Conservation (phyloP, 2,888 invertebrate genomes). For the Eremobia ochroleuca region DNA sequence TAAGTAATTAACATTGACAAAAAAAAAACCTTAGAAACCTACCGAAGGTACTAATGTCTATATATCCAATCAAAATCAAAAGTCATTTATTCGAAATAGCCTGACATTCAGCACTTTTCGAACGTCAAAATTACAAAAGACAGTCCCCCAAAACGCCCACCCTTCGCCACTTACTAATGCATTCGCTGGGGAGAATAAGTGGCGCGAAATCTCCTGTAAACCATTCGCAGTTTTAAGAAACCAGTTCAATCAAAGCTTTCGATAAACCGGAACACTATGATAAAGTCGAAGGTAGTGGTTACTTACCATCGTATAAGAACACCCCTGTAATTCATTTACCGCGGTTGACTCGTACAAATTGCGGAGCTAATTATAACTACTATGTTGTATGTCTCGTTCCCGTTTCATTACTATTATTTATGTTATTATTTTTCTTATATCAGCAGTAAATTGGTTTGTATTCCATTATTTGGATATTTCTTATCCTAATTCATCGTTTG, state of each 20-base stretch:
- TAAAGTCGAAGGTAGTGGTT: conserved; percentile 33
- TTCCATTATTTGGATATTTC: conserved; percentile 35
- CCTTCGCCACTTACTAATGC: too few relatives aligned
- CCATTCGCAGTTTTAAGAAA: not conserved
- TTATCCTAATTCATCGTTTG: conserved; percentile 34
- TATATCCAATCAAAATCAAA: not conserved
- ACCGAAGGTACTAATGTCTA: too few relatives aligned
- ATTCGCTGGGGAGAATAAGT: too few relatives aligned
- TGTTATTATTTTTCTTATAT: conserved; percentile 54
- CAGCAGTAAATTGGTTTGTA: conserved; percentile 42
- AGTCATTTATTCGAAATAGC: too few relatives aligned
- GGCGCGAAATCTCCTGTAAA: too few relatives aligned
- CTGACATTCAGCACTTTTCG: too few relatives aligned
- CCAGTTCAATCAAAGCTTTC: not conserved
- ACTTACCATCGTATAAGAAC: conserved; percentile 26
- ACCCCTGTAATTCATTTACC: conserved; percentile 57
- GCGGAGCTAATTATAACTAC: conserved; percentile 53
- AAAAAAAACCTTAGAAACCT: not conserved
- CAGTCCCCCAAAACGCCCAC: too few relatives aligned
- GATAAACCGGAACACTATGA: conserved; percentile 3
- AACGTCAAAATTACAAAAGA: too few relatives aligned
- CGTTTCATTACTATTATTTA: conserved; percentile 53
- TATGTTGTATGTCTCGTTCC: conserved; percentile 43
- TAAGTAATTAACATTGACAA: not conserved
- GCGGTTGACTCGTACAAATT: conserved; percentile 62